phyloP scores from a whole-genome alignment of 2,797 vertebrate genomes.

The Pipistrellus nathusii region DNA sequence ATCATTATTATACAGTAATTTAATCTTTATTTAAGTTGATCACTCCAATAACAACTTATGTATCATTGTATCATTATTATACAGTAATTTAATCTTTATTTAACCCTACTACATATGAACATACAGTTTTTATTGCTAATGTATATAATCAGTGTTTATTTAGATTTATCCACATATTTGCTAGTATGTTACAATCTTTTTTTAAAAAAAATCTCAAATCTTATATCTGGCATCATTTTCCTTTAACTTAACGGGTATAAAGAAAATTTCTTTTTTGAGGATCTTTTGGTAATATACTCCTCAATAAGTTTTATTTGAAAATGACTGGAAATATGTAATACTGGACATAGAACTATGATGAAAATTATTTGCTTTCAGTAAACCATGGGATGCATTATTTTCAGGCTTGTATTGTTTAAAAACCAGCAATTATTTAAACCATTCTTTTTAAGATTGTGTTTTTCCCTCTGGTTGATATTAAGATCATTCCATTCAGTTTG shows the following conservation, averaged over 20 bases:
- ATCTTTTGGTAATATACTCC: neutral
- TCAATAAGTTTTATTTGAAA: neutral
- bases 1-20: neutral
- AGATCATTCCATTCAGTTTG: neutral
- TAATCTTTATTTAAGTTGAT: neutral
- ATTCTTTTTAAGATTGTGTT: neutral
- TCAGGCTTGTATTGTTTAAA: neutral
- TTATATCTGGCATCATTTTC: conserved; percentile 20
- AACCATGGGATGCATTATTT: neutral
- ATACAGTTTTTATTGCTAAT: neutral
- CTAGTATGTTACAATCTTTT: neutral
- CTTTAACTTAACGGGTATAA: neutral
- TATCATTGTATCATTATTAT: neutral
- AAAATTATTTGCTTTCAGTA: conserved; percentile 8
- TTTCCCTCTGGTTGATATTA: neutral
- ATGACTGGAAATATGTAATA: conserved; percentile 5
- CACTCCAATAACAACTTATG: neutral
- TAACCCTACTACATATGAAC: neutral
- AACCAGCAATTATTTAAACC: neutral
- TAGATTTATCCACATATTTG: neutral
- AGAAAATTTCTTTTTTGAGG: neutral
- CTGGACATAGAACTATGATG: neutral
- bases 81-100: neutral
- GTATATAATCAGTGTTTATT: neutral
- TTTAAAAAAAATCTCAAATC: neutral